phyloP scores from a whole-genome alignment of 2,113 vertebrate genomes.

The Bambusicola thoracicus region DNA sequence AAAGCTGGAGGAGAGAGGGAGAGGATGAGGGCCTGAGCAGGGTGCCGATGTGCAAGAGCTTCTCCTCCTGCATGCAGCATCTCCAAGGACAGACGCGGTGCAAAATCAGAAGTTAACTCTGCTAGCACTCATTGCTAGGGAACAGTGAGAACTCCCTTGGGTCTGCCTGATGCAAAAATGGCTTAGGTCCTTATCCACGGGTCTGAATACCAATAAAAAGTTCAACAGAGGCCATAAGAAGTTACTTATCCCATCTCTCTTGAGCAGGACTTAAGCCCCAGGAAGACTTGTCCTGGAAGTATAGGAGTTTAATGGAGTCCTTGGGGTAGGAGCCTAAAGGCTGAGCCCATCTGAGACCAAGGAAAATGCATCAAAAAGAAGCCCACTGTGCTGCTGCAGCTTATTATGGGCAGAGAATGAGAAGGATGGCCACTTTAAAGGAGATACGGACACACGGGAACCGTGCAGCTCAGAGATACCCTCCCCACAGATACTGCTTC shows the following conservation, averaged over 20 bases:
- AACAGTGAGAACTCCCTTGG: background rate
- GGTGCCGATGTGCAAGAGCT: background rate
- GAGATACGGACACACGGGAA: background rate
- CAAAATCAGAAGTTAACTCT: background rate
- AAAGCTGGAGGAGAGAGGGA: conserved; percentile 76
- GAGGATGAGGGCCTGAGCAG: background rate
- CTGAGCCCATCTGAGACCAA: background rate
- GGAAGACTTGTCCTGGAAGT: background rate
- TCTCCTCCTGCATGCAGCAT: background rate
- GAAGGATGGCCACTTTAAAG: background rate
- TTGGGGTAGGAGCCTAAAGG: background rate
- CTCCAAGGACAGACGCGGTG: background rate
- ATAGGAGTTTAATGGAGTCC: background rate
- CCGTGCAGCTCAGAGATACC: background rate
- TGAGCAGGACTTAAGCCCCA: background rate
- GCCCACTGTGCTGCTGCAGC: background rate
- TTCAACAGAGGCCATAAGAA: background rate
- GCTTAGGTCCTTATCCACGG: background rate
- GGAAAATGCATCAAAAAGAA: background rate
- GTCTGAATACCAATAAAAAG: background rate
- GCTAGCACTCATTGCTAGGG: background rate
- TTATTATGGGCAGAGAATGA: background rate
- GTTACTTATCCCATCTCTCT: background rate
- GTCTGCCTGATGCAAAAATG: background rate
- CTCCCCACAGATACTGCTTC: background rate